Evolutionary conservation across 1,140 invertebrate species (phyloP), one percentile per base, ranked within the genome.

Genomic region (Megathymus violae): DNA sequence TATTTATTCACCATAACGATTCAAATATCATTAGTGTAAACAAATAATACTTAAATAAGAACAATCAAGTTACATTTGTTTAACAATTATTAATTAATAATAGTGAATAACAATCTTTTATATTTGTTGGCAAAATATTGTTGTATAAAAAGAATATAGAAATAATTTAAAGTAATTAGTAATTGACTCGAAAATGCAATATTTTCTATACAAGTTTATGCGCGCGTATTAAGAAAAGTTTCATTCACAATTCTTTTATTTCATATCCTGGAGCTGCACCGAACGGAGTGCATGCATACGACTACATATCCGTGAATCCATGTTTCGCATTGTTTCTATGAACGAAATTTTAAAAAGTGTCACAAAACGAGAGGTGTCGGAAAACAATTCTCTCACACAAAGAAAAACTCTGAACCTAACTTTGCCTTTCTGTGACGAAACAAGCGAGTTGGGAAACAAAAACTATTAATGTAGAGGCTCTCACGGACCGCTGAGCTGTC

Each of bases 381-480:
- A 68, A 78, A 78, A 78, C 70, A 75, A 69, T 63, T 67, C 61
- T 68, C 54, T 71, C 47, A 67, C 48, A 82, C 76, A 78, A 76
- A 69, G 67, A 83, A 79, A 78, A 78, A 71, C 63, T 75, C 43
- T 52, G 60, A 62, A 70, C 58, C 65, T 71, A 80, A 82, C 74
- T 82, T 82, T 75, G 75, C 66, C 64, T 79, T 80, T 78, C 65
- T 67, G 67, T 59, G 72, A 81, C 72, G 78, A 75, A 82, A 82
- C 76, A 66, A 73, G 71, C 62, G 80, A 77, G 78, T 78, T 80
- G 62, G 71, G 59, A 62, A 85, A 89, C 86, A 89, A 89, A 89
- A 89, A 87, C 86, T 89, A 87, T 85, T 82, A 82, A 84, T 84
- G 84, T 82, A 82, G 79, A 79, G 70, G 68, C 81, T 80, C 76